Evolutionary conservation across 2,113 vertebrate species (phyloP).

Genomic region (Apteryx mantelli): DNA sequence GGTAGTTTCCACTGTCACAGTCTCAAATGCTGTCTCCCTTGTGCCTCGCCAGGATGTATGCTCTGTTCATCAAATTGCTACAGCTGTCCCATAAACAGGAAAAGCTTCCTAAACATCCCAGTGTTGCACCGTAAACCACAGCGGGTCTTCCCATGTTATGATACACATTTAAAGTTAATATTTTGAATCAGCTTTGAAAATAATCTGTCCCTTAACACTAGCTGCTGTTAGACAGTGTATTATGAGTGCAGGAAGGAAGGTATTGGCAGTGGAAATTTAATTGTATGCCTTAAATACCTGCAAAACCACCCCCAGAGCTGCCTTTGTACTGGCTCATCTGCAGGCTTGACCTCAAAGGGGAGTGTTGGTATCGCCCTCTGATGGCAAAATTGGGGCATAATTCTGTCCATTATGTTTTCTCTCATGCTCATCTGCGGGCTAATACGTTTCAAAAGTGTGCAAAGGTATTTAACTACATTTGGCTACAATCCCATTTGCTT

Average conservation of each 20-base stretch:
- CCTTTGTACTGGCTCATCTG: background rate
- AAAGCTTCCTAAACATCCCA: conserved; percentile 29
- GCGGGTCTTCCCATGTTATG: background rate
- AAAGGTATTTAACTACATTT: conserved; percentile 3
- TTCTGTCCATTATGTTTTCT: background rate
- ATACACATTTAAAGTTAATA: conserved; percentile 47
- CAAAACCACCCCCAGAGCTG: background rate
- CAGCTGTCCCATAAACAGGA: conserved; percentile 52
- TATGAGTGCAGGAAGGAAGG: background rate
- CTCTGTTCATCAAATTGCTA: conserved; percentile 45
- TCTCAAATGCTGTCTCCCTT: conserved; percentile 46
- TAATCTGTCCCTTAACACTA: conserved; percentile 16
- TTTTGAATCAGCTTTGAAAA: conserved; percentile 45
- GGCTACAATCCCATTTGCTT: background rate
- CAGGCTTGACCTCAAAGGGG: conserved; percentile 37
- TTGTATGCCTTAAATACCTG: conserved; percentile 1
- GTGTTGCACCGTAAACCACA: conserved; percentile 23
- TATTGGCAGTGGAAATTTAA: conserved; percentile 3
- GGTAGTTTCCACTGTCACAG: conserved; percentile 58
- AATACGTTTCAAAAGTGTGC: background rate
- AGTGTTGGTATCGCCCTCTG: conserved; percentile 55
- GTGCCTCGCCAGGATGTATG: conserved; percentile 34
- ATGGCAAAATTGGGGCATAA: conserved; percentile 31
- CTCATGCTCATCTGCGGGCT: background rate
- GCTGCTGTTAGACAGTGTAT: conserved; percentile 22